phyloP scores from a whole-genome alignment of 2,113 vertebrate genomes.

The Phodopus roborovskii region DNA sequence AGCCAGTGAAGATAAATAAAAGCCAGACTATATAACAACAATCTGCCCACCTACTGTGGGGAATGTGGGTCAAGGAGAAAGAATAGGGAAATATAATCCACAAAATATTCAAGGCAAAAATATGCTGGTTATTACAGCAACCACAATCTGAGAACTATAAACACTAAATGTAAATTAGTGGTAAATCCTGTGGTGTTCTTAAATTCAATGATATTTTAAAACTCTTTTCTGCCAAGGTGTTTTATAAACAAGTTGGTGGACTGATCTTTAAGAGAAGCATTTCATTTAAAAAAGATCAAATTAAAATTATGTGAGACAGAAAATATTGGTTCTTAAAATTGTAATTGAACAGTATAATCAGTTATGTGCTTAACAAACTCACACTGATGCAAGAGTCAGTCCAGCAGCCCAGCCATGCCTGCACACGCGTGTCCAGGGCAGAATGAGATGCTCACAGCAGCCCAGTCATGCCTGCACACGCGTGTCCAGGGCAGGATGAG shows the following conservation, averaged over 20 bases:
- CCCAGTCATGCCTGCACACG: background rate
- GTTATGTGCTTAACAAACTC: constrained; percentile 42
- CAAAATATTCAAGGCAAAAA: constrained; percentile 78
- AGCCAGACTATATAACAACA: constrained; percentile 75
- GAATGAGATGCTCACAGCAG: background rate
- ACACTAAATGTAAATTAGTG: constrained; percentile 83
- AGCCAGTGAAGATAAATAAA: constrained; percentile 76
- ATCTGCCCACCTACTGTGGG: constrained; percentile 76
- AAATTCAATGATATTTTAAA: constrained; percentile 79
- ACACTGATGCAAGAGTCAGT: background rate
- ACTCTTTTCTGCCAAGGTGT: constrained; percentile 78
- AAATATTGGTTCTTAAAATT: constrained; percentile 73
- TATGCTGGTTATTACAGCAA: constrained; percentile 80
- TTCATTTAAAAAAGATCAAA: constrained; percentile 63
- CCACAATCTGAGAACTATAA: constrained; percentile 81
- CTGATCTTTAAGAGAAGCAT: constrained; percentile 66
- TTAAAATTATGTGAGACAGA: constrained; percentile 72
- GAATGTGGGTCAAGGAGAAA: constrained; percentile 74
- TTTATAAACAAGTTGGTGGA: constrained; percentile 77
- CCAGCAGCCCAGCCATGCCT: background rate
- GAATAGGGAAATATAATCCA: constrained; percentile 81
- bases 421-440: background rate
- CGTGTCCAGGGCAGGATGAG: background rate
- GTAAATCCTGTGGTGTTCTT: constrained; percentile 75
- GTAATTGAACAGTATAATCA: constrained; percentile 60